A percentile compares a stretch with the other conserved stretches of the same genome.
These are phyloP conservation scores for Timandra comae DNA, from an alignment of 2,888 invertebrate genomes.

Conservation along the genomic window DNA sequence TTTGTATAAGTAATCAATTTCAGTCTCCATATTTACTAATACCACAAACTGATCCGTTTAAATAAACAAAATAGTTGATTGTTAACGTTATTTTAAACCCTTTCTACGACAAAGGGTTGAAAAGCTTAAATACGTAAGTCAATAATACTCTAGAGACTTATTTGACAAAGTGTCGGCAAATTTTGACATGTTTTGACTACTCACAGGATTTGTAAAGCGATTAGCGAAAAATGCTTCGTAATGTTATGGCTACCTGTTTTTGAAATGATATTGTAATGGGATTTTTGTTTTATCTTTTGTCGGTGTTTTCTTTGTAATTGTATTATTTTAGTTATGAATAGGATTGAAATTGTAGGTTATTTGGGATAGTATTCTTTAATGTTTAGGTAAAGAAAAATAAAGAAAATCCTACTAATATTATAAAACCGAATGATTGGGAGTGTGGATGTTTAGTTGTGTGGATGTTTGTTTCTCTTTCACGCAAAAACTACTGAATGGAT, in stretches of 20 bases:
- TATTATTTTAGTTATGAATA: constrained; percentile 3
- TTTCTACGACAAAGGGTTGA: constrained; percentile 43
- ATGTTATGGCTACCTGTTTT: constrained; percentile 54
- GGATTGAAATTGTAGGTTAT: too few relatives aligned
- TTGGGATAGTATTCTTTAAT: too few relatives aligned
- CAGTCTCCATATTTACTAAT: too few relatives aligned
- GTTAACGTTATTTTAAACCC: constrained; percentile 32
- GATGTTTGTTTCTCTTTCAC: too few relatives aligned
- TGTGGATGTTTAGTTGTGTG: too few relatives aligned
- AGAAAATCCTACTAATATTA: too few relatives aligned
- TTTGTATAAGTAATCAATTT: too few relatives aligned
- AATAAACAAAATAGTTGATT: constrained; percentile 22
- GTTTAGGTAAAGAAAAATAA: too few relatives aligned
- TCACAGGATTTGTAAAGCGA: constrained; percentile 41
- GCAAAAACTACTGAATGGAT: too few relatives aligned
- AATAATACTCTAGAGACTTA: constrained; percentile 46
- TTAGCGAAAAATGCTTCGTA: constrained; percentile 44
- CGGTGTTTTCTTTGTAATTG: neutral
- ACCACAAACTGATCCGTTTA: constrained; percentile 25
- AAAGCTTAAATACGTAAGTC: constrained; percentile 38
- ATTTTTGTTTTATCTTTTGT: constrained; percentile 5
- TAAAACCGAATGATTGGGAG: too few relatives aligned
- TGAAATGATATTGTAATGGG: constrained; percentile 1
- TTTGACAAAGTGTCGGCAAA: constrained; percentile 49
- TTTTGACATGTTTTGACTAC: constrained; percentile 69